Evolutionary conservation across 2,888 invertebrate species (phyloP), one percentile per base, ranked within the genome.

Genomic region (Idaea straminata): DNA sequence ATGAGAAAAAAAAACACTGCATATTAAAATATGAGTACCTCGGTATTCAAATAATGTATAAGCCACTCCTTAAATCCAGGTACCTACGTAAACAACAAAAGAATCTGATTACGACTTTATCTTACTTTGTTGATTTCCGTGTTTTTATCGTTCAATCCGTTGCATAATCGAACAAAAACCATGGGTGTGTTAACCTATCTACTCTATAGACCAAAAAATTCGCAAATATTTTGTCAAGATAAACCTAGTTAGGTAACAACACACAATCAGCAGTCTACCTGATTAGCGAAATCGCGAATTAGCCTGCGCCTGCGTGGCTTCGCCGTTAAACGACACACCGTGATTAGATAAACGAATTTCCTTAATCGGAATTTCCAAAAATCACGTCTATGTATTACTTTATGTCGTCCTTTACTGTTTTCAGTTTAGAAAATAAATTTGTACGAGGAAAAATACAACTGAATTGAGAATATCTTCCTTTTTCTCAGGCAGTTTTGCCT

Each of bases 221-320:
- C 4, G 47, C 47, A 47, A 47, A 47, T 47, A 47, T 47, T 47
- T n/a, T 47, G 3, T 47, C 47, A 47, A 47, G 47, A 47, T 47
- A 47, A 47, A 47, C 47, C 47, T 47, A n/a, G n/a, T n/a, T n/a
- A 47, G 47, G 47, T 47, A 47, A 47, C 47, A 47, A 47, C 47
- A 47, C 47, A 47, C 13, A 47, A 47, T 47, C 10, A 47, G 13
- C 47, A 25, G 47, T 47, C 47, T 47, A 47, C 47, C 47, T 47
- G 47, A 47, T 47, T 25, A 47, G 47, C 10, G 47, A 47, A 47
- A 13, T 47, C 36, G 36, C 10, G 36, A 36, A 36, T 36, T 36
- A 47, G 13, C 47, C 47, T 47, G 47, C 10, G 47, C 47, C 47
- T 13, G 13, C 47, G 47, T 13, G 47, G 47, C 47, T 5, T 47